Evolutionary conservation across 2,113 vertebrate species (phyloP).

Genomic region (Oreochromis spilurus): DNA sequence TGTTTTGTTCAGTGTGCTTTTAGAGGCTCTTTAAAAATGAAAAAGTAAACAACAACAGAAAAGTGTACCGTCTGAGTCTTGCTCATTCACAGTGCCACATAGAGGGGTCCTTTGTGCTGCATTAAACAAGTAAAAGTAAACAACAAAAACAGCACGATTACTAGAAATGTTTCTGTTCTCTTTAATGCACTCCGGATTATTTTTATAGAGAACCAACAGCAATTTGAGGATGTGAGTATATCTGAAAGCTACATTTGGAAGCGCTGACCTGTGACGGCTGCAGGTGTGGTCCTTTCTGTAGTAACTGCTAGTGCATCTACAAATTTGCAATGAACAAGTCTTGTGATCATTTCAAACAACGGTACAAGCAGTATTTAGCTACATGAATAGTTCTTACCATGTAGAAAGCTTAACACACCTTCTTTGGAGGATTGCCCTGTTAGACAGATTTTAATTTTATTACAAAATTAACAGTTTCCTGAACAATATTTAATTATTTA

Average conservation of each 20-base stretch:
- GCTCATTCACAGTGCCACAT: neutral
- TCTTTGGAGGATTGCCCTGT: slow-evolving; percentile 18
- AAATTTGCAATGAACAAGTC: neutral
- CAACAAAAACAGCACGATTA: neutral
- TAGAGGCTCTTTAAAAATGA: neutral
- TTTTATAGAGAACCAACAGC: neutral
- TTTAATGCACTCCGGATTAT: neutral
- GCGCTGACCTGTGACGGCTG: slow-evolving; percentile 46
- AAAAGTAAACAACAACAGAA: neutral
- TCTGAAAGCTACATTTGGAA: neutral
- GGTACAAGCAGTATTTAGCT: neutral
- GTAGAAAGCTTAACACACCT: slow-evolving; percentile 47
- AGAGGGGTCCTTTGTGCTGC: slow-evolving; percentile 18
- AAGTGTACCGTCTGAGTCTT: slow-evolving; percentile 43
- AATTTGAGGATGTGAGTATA: slow-evolving; percentile 8
- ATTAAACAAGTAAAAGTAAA: neutral
- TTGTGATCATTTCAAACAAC: neutral
- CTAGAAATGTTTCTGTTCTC: neutral
- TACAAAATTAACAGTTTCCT: neutral
- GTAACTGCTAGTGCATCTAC: slow-evolving; percentile 29
- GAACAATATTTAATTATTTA: neutral
- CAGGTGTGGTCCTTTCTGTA: neutral
- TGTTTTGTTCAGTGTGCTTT: neutral
- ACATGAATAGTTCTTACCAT: slow-evolving; percentile 22
- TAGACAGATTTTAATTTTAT: neutral